Evolutionary conservation across 1,140 invertebrate genomes (phyloP).

Genomic region (Brachionus asplanchnoidis): DNA sequence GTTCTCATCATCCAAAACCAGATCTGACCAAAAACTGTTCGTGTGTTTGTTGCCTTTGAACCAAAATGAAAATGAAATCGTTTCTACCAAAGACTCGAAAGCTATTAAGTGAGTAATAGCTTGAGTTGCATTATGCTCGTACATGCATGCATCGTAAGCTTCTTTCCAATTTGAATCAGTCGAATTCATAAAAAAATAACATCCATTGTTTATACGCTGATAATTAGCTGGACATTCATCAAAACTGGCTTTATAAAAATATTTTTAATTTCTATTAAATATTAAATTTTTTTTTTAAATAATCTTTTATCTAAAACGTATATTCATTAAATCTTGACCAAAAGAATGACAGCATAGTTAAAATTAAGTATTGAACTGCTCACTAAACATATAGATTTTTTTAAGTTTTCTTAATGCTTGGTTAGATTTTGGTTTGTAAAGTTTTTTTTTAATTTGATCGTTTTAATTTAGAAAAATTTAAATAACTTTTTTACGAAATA

Average conservation of each 20-base stretch:
- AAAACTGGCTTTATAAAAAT: background rate
- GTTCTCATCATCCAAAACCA: background rate
- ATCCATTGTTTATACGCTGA: slow-evolving; percentile 31
- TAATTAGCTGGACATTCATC: background rate
- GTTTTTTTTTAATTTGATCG: too few species aligned
- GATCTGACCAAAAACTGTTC: background rate
- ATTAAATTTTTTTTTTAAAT: too few species aligned
- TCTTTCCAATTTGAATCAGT: background rate
- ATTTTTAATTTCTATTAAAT: background rate
- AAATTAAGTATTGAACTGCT: too few species aligned
- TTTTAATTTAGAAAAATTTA: too few species aligned
- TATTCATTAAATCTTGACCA: too few species aligned
- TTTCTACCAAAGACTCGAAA: slow-evolving; percentile 14
- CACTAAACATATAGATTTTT: too few species aligned
- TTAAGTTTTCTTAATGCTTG: too few species aligned
- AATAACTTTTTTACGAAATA: too few species aligned
- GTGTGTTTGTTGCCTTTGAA: slow-evolving; percentile 10
- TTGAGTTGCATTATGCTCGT: background rate
- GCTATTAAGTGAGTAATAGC: slow-evolving; percentile 10
- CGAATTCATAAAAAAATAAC: background rate
- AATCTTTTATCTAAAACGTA: too few species aligned
- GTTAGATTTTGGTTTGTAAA: too few species aligned
- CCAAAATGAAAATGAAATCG: slow-evolving; percentile 32
- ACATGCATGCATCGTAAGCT: background rate
- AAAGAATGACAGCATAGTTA: too few species aligned